A percentile compares a stretch with the other conserved stretches of the same genome.
phyloP scores from a whole-genome alignment of 2,113 vertebrate species.

The Beaufortia kweichowensis region DNA sequence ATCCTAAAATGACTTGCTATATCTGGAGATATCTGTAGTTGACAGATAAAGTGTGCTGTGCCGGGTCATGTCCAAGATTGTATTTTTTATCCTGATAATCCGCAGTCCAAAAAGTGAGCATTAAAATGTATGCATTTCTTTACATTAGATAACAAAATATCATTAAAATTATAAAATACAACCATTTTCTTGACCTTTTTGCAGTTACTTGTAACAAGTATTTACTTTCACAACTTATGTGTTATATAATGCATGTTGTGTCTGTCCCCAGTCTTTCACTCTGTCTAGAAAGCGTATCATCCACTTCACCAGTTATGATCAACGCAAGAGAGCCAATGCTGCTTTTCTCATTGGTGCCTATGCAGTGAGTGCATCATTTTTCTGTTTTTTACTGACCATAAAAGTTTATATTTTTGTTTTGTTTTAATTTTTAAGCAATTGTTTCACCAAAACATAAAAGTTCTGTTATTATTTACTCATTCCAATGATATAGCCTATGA shows the following conservation, averaged over 20 bases:
- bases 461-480: background rate
- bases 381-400: background rate
- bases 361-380: slow-evolving; percentile 77
- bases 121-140: too few relatives aligned
- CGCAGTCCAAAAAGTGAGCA: too few relatives aligned
- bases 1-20: background rate
- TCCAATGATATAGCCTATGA: too few relatives aligned
- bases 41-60: background rate
- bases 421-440: too few relatives aligned
- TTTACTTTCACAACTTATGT: background rate
- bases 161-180: too few relatives aligned
- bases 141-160: background rate
- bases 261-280: slow-evolving; percentile 81
- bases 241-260: slow-evolving; percentile 8
- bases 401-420: background rate
- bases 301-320: slow-evolving; percentile 87
- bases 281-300: slow-evolving; percentile 89
- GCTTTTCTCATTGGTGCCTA: slow-evolving; percentile 89
- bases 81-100: background rate
- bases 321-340: slow-evolving; percentile 87
- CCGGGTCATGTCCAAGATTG: background rate
- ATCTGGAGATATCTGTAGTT: background rate
- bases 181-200: too few relatives aligned
- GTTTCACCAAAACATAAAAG: too few relatives aligned
- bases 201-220: too few relatives aligned